Conservation (phyloP, 1,140 invertebrate genomes). For the Metopolophium dirhodum region DNA sequence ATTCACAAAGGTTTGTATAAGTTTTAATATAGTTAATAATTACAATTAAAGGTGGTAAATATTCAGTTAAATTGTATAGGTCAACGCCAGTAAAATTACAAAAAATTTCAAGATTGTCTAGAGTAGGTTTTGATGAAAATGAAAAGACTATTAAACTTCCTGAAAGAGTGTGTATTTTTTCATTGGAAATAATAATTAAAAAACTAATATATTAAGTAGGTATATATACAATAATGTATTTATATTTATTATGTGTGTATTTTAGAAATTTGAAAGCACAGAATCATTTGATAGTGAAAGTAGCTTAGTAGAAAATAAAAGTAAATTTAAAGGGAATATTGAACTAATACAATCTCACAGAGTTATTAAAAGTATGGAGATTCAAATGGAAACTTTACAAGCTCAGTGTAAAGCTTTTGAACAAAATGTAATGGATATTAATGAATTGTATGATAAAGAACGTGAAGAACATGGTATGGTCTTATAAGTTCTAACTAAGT, state of each 20-base stretch:
- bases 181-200: not conserved
- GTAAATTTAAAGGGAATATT: constrained; percentile 55
- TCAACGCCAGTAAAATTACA: constrained; percentile 49
- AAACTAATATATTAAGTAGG: constrained; percentile 2
- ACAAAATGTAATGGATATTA: constrained; percentile 26
- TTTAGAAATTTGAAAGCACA: constrained; percentile 54
- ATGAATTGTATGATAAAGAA: constrained; percentile 47
- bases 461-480: constrained; percentile 23
- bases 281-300: constrained; percentile 53
- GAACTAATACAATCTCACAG: constrained; percentile 52
- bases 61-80: not conserved
- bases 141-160: constrained; percentile 35
- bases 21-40: not conserved
- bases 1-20: constrained; percentile 49
- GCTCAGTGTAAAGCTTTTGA: constrained; percentile 38
- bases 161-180: constrained; percentile 33
- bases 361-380: constrained; percentile 46
- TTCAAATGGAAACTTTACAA: constrained; percentile 50
- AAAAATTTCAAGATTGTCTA: constrained; percentile 43
- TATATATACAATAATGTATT: not conserved
- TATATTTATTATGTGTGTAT: not conserved
- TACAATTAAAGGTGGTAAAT: not conserved
- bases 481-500: not conserved
- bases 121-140: constrained; percentile 50
- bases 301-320: constrained; percentile 47